Conservation (phyloP, 1,140 invertebrate species). For the Drosophila parvula region DNA sequence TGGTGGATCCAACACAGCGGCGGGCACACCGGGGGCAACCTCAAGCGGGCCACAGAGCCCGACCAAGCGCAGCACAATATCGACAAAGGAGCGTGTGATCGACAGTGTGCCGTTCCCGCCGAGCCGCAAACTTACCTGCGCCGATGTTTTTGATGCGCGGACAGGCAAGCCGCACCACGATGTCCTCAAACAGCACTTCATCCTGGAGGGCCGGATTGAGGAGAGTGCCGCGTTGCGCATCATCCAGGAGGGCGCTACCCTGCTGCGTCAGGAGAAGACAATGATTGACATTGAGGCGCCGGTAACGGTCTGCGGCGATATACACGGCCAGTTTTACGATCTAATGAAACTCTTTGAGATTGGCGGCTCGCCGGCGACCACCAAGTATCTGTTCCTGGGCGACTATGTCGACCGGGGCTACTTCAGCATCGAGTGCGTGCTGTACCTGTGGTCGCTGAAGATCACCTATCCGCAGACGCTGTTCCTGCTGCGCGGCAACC, state of each 20-base stretch:
- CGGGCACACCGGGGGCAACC: slow-evolving; percentile 28
- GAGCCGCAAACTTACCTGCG: slow-evolving; percentile 96
- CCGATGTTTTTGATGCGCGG: slow-evolving; percentile 98
- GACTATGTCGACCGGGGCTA: slow-evolving; percentile 99
- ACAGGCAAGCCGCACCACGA: slow-evolving; percentile 97
- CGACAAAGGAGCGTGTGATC: slow-evolving; percentile 81
- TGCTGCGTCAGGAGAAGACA: slow-evolving; percentile 98
- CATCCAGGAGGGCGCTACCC: slow-evolving; percentile 98
- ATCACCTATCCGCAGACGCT: slow-evolving; percentile 99
- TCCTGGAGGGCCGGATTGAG: slow-evolving; percentile 98
- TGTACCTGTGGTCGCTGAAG: slow-evolving; percentile 99
- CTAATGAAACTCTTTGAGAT: slow-evolving; percentile 99
- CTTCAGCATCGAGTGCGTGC: slow-evolving; percentile 93
- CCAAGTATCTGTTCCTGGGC: slow-evolving; percentile 99
- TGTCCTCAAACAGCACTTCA: slow-evolving; percentile 99
- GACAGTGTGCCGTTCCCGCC: slow-evolving; percentile 96
- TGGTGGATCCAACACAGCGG: slow-evolving; percentile 17
- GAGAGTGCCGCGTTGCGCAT: slow-evolving; percentile 98
- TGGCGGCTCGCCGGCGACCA: slow-evolving; percentile 97
- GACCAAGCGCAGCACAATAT: slow-evolving; percentile 77
- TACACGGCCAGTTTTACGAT: slow-evolving; percentile 99
- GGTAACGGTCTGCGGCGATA: slow-evolving; percentile 99
- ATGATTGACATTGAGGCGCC: slow-evolving; percentile 99
- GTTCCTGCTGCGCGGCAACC: slow-evolving; percentile 99
- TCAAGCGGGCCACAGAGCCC: slow-evolving; percentile 65